Evolutionary conservation across 2,113 vertebrate species (phyloP).

Genomic region (Toxostoma redivivum): DNA sequence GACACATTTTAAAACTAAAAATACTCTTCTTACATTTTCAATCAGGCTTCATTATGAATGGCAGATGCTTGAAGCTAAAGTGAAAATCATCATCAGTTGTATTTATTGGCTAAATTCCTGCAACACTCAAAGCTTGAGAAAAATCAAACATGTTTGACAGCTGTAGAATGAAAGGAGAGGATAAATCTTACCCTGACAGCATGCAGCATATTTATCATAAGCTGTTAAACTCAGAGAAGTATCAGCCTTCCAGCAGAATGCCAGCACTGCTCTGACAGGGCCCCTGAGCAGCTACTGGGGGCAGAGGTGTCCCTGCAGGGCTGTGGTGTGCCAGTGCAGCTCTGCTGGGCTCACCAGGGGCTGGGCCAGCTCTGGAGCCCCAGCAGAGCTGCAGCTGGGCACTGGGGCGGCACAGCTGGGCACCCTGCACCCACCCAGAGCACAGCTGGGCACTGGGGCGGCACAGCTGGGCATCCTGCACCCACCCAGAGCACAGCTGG

Average conservation of each 20-base stretch:
- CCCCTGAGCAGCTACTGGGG: not conserved
- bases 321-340: accelerated
- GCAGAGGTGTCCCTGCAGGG: not conserved
- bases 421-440: no score
- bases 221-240: not conserved
- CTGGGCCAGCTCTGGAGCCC: accelerated
- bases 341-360: accelerated
- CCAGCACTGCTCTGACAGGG: not conserved
- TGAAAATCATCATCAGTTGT: slow-evolving; percentile 69
- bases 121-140: slow-evolving; percentile 61
- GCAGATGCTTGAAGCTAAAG: slow-evolving; percentile 61
- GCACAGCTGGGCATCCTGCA: no score
- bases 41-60: slow-evolving; percentile 67
- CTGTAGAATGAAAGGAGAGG: slow-evolving; percentile 66
- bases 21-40: slow-evolving; percentile 36
- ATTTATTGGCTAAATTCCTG: slow-evolving; percentile 59
- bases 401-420: not conserved
- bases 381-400: not conserved
- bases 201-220: slow-evolving; percentile 13
- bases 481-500: no score
- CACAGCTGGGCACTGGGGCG: no score
- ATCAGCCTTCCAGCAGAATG: not conserved
- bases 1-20: slow-evolving; percentile 38
- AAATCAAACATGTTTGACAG: slow-evolving; percentile 67
- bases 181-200: slow-evolving; percentile 57